These are phyloP conservation scores for Eulithis prunata DNA, from an alignment of 2,888 invertebrate species.

Conservation along the genomic window DNA sequence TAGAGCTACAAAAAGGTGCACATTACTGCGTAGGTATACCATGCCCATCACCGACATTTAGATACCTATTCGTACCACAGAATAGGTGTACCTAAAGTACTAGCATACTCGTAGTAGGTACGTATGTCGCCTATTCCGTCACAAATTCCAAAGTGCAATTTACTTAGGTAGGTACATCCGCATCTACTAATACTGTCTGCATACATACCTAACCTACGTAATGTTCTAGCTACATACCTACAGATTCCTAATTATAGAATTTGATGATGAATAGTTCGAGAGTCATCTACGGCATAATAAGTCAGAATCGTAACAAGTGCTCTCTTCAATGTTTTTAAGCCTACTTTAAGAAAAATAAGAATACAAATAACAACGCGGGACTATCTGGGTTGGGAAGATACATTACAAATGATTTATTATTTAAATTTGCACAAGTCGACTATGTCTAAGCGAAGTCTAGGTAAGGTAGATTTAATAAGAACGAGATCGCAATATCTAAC, in stretches of 20 bases:
- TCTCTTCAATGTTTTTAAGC: too few species aligned
- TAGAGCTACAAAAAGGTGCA: background rate
- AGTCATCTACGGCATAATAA: background rate
- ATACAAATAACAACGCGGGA: too few species aligned
- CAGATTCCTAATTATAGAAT: background rate
- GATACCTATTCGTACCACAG: background rate
- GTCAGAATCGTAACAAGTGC: background rate
- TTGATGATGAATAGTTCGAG: background rate
- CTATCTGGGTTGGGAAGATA: too few species aligned
- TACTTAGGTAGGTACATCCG: background rate
- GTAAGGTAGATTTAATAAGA: too few species aligned
- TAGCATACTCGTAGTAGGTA: too few species aligned
- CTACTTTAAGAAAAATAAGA: too few species aligned
- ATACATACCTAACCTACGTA: background rate
- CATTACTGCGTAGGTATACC: background rate
- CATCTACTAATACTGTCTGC: background rate
- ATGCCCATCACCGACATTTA: background rate
- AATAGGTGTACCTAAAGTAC: too few species aligned
- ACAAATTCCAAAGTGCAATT: constrained; percentile 10
- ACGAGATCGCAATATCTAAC: too few species aligned
- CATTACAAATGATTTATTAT: too few species aligned
- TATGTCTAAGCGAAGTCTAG: too few species aligned
- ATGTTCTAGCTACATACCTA: background rate
- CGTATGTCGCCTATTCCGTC: background rate
- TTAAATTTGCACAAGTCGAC: too few species aligned